A percentile compares a stretch with the other conserved stretches of the same genome.
Evolutionary conservation across 2,113 vertebrate genomes (phyloP).

Genomic region (Ciconia stormi): DNA sequence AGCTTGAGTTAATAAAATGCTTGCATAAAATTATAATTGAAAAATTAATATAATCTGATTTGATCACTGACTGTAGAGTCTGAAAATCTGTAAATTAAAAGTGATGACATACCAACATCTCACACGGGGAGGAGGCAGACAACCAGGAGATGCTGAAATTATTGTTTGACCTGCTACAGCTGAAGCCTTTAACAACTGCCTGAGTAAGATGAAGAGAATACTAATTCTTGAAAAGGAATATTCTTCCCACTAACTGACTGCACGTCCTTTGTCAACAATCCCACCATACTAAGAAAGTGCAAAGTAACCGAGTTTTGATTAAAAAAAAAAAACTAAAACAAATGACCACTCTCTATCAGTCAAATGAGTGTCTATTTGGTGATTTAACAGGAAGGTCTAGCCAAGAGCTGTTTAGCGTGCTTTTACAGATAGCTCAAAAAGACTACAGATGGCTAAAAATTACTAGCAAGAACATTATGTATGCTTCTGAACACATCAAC

Average conservation of each 20-base stretch:
- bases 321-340: not conserved
- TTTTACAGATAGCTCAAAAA: not conserved
- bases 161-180: not conserved
- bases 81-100: not conserved
- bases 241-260: not conserved
- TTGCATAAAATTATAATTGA: not conserved
- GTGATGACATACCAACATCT: not conserved
- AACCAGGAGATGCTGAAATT: not conserved
- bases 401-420: not conserved
- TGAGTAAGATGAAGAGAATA: not conserved
- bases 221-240: not conserved
- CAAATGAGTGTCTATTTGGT: not conserved
- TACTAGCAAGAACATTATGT: not conserved
- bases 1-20: not conserved
- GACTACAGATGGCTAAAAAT: not conserved
- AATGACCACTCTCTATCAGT: not conserved
- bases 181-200: not conserved
- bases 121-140: not conserved
- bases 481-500: not conserved
- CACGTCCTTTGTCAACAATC: accelerated
- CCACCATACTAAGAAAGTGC: not conserved
- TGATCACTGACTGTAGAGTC: not conserved
- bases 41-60: constrained; percentile 14
- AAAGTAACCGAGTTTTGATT: not conserved
- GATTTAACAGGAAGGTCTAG: not conserved